Evolutionary conservation across 2,888 invertebrate species (phyloP).

Genomic region (Pyrrhia umbra): DNA sequence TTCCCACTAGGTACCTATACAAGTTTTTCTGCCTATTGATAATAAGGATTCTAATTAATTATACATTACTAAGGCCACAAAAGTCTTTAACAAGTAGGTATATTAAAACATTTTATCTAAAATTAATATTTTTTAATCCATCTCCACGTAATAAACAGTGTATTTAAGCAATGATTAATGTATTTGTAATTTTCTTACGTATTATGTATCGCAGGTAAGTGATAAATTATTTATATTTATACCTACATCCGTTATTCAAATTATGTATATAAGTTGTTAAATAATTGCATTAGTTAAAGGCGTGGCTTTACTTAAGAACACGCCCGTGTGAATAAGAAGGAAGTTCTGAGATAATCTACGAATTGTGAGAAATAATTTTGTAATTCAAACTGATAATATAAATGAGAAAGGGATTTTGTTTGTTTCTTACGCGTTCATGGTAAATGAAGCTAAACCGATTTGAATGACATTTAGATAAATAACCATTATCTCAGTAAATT

Average conservation of each 20-base stretch:
- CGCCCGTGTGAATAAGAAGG: background rate
- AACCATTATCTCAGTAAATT: no score
- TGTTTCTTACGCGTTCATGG: no score
- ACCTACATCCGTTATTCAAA: conserved; percentile 45
- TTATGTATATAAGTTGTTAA: conserved; percentile 26
- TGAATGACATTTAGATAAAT: no score
- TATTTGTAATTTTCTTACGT: conserved; percentile 12
- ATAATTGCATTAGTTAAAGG: conserved; percentile 21
- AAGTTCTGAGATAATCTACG: background rate
- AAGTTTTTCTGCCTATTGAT: conserved; percentile 27
- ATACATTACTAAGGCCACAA: conserved; percentile 30
- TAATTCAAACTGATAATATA: no score
- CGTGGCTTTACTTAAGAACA: conserved; percentile 11
- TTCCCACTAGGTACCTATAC: conserved; percentile 39
- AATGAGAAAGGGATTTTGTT: no score
- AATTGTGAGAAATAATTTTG: background rate
- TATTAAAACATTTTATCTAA: conserved; percentile 42
- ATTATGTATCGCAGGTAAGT: background rate
- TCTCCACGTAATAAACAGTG: conserved; percentile 17
- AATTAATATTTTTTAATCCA: conserved; percentile 21
- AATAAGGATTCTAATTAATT: conserved; percentile 38
- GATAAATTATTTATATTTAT: conserved; percentile 16
- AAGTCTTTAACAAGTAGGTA: conserved; percentile 10
- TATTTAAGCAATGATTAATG: conserved; percentile 36
- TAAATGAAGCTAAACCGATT: no score